Percentiles rank a stretch among this genome's conserved stretches.
phyloP scores from a whole-genome alignment of 37 sponge, comb jelly and placozoan genomes.

The Eunapius fragilis region DNA sequence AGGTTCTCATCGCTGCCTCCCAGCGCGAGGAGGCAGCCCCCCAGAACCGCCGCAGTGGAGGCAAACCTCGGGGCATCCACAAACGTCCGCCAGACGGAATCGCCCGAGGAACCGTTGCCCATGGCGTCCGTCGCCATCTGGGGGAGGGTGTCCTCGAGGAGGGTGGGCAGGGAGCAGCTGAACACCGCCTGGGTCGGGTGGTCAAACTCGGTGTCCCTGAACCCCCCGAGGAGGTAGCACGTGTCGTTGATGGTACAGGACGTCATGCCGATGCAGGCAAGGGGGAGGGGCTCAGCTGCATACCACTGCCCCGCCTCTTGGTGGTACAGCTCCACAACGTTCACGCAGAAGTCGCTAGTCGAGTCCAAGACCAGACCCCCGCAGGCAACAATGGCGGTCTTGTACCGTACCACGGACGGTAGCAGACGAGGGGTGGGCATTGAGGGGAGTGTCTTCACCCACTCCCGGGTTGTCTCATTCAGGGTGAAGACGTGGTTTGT shows the following conservation, averaged over 20 bases:
- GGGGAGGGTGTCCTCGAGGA: slow-evolving; percentile 29
- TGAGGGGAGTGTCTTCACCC: slow-evolving; percentile 28
- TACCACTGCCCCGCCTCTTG: slow-evolving; percentile 40
- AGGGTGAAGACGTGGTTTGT: slow-evolving; percentile 29
- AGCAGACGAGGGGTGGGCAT: slow-evolving; percentile 51
- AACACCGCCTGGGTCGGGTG: slow-evolving; percentile 28
- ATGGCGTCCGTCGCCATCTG: not conserved
- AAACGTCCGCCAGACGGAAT: slow-evolving; percentile 9
- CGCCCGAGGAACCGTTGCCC: not conserved
- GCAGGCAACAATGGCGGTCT: slow-evolving; percentile 21
- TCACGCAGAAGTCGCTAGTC: slow-evolving; percentile 35
- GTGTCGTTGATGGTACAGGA: slow-evolving; percentile 25
- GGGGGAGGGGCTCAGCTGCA: slow-evolving; percentile 42
- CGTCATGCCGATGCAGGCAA: slow-evolving; percentile 49
- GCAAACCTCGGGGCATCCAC: slow-evolving; percentile 43
- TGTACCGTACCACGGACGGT: slow-evolving; percentile 34
- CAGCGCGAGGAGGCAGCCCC: slow-evolving; percentile 37
- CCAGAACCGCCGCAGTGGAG: slow-evolving; percentile 24
- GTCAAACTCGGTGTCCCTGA: slow-evolving; percentile 56
- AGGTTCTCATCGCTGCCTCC: slow-evolving; percentile 55
- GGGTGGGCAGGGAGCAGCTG: slow-evolving; percentile 14
- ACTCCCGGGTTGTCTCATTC: not conserved
- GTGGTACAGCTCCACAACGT: slow-evolving; percentile 33
- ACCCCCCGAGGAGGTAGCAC: slow-evolving; percentile 57
- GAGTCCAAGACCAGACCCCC: slow-evolving; percentile 46